phyloP scores from a whole-genome alignment of 2,888 invertebrate species.

The Drosophila subquinaria region DNA sequence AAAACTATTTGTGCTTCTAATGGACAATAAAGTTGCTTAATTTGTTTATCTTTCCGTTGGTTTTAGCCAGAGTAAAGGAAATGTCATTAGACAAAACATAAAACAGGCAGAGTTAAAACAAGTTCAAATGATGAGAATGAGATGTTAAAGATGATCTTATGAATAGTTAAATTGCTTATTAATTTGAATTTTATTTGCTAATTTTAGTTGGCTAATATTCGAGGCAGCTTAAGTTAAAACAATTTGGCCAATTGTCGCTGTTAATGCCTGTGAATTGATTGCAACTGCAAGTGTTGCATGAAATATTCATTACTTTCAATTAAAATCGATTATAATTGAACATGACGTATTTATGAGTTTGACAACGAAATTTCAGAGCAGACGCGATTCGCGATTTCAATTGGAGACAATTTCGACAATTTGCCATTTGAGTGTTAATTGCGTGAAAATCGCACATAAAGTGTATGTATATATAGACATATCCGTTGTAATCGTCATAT shows the following conservation, averaged over 20 bases:
- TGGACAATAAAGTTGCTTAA: slow-evolving; percentile 45
- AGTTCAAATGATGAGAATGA: not conserved
- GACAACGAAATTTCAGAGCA: slow-evolving; percentile 49
- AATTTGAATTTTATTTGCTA: not conserved
- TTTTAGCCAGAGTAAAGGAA: slow-evolving; percentile 3
- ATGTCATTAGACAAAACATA: slow-evolving; percentile 17
- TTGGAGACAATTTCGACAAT: slow-evolving; percentile 21
- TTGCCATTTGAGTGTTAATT: slow-evolving; percentile 37
- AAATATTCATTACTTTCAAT: slow-evolving; percentile 77
- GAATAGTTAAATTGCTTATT: not conserved
- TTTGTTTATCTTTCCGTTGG: slow-evolving; percentile 35
- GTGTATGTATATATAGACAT: slow-evolving; percentile 10
- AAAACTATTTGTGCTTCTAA: slow-evolving; percentile 51
- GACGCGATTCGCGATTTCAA: slow-evolving; percentile 19
- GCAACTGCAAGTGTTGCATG: slow-evolving; percentile 10
- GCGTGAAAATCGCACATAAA: slow-evolving; percentile 46
- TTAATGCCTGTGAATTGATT: slow-evolving; percentile 6
- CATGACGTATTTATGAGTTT: slow-evolving; percentile 82
- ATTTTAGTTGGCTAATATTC: slow-evolving; percentile 7
- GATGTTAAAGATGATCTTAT: not conserved
- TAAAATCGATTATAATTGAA: slow-evolving; percentile 72
- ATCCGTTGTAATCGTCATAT: slow-evolving; percentile 13
- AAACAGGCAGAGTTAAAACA: not conserved
- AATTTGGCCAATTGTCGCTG: slow-evolving; percentile 16
- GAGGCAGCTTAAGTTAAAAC: slow-evolving; percentile 3